Evolutionary conservation across 2,888 invertebrate species (phyloP).

Genomic region (Rhagonycha lutea): DNA sequence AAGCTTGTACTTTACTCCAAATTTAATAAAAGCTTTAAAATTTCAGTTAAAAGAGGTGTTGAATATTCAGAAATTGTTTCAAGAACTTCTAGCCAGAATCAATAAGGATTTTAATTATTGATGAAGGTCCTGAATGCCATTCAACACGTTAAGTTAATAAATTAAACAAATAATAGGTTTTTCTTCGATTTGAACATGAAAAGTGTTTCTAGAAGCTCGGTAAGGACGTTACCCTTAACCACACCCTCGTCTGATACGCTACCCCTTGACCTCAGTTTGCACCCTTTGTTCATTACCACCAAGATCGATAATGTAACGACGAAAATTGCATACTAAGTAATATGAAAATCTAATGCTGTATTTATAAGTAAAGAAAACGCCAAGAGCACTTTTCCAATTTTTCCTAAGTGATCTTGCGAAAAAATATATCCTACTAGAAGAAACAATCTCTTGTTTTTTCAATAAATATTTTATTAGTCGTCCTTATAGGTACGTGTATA

Average conservation of each 20-base stretch:
- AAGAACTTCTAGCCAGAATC: not conserved
- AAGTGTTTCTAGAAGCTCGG: constrained; percentile 30
- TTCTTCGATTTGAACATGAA: constrained; percentile 4
- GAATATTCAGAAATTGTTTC: not conserved
- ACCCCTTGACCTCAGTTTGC: constrained; percentile 28
- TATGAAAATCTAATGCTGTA: constrained; percentile 1
- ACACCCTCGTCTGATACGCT: constrained; percentile 33
- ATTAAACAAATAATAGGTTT: not conserved
- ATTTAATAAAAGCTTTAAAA: not conserved
- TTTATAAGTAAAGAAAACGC: not conserved
- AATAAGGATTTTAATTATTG: not conserved
- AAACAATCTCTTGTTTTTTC: not conserved
- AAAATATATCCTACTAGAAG: not conserved
- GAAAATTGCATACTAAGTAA: constrained; percentile 15
- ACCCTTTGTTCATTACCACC: constrained; percentile 20
- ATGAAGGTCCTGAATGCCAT: not conserved
- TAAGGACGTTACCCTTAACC: constrained; percentile 35
- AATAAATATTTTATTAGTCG: not conserved
- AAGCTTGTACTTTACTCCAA: not conserved
- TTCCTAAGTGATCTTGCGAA: not conserved
- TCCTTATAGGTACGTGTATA: not conserved
- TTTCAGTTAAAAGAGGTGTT: not conserved
- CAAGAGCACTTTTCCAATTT: not conserved
- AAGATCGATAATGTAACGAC: constrained; percentile 21
- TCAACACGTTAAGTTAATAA: not conserved